Evolutionary conservation across 2,888 invertebrate genomes (phyloP).

Genomic region (Hypena proboscidalis): DNA sequence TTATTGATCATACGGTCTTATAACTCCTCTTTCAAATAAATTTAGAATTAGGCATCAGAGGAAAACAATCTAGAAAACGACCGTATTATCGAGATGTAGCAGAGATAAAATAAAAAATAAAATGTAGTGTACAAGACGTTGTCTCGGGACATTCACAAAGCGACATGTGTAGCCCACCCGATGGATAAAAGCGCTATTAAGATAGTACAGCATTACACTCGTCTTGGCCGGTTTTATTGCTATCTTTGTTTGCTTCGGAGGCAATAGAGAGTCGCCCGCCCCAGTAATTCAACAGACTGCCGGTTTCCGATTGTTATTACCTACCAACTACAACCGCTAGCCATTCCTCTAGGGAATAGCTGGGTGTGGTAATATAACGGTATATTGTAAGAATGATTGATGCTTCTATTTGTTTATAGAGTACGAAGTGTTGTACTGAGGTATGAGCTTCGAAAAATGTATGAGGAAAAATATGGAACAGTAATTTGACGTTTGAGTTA

Average conservation of each 20-base stretch:
- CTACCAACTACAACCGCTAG: constrained; percentile 48
- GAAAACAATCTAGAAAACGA: constrained; percentile 13
- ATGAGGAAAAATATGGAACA: constrained; percentile 7
- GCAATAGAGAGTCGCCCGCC: constrained; percentile 67
- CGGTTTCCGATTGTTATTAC: constrained; percentile 77
- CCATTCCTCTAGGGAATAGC: constrained; percentile 30
- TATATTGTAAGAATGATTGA: constrained; percentile 48
- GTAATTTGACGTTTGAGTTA: constrained; percentile 28
- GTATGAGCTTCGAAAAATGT: background rate
- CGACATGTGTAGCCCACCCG: constrained; percentile 70
- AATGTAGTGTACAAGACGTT: constrained; percentile 59
- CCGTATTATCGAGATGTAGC: constrained; percentile 37
- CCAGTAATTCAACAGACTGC: constrained; percentile 61
- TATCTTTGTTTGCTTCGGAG: constrained; percentile 74
- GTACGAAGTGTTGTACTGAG: constrained; percentile 21
- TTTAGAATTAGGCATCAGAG: no score
- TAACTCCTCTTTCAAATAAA: no score
- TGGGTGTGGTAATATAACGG: no score
- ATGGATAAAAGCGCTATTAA: constrained; percentile 71
- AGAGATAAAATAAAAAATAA: constrained; percentile 54
- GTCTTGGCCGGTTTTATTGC: constrained; percentile 77
- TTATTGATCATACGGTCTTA: no score
- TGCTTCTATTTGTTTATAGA: constrained; percentile 40
- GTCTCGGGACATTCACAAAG: constrained; percentile 53
- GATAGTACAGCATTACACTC: constrained; percentile 58